Base-by-base conservation (phyloP, 2,888 invertebrate genomes). In the Holacanthella duospinosa region DNA sequence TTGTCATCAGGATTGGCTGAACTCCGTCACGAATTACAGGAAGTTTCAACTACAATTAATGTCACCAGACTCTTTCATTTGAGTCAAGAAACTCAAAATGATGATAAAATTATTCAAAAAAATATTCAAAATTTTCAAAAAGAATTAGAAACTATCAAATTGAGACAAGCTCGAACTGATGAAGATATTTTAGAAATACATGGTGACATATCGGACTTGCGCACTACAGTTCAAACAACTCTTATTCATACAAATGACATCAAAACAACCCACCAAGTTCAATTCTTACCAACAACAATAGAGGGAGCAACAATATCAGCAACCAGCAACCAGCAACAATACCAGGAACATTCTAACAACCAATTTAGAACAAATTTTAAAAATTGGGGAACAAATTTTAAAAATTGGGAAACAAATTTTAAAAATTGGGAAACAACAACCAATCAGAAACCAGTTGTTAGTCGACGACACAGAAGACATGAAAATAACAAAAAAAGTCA, bases 1-100 rank as follows among this genome's bases (percentile, higher is more conserved):
- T 48, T 71, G 26, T 69, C 67, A 56, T 59, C 62, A 25, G 62
- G 64, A 1, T 66, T 64, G 19, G 62, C 63, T 9, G 71, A 69
- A 61, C 59, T 69, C n/a, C 62, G 65, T 1, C 60, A 62, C 25
- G 68, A 68, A 57, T 53, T 71, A 48, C 55, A 55, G 16, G 69
- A 71, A 55, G 60, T 71, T 29, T 66, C 68, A 3, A 60, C 60
- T 24, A 62, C 67, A n/a, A 64, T 69, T 43, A 71, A 71, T 61
- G 64, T 66, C n/a, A 69, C 69, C 27, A 48, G 66, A 24, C 59
- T 71, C 26, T 59, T 69, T 43, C 66, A 65, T 29, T 44, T 69
- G 28, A 61, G 59, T 44, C 67, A 69, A 57, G 60, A 65, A 43
- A 43, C 65, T 59, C 65, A 67, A 12, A 61, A 59, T 27, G 65